phyloP scores from a whole-genome alignment of 2,797 vertebrate species.

The Platalea minor region DNA sequence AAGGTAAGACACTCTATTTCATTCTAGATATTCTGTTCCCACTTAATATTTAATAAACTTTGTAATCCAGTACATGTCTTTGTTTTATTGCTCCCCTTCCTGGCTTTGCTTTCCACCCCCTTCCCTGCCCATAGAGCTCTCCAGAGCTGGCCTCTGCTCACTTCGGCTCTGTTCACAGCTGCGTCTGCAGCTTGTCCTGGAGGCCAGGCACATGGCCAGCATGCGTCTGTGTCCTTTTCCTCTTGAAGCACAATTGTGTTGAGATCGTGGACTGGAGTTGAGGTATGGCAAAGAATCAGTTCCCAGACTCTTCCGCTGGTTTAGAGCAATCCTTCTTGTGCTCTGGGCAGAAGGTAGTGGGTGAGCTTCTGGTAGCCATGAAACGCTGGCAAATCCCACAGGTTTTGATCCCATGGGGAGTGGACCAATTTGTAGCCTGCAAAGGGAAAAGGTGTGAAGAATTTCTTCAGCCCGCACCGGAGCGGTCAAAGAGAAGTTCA shows the following conservation, averaged over 20 bases:
- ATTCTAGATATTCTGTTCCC: not conserved
- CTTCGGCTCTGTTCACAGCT: not conserved
- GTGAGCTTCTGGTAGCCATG: not conserved
- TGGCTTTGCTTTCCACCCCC: not conserved
- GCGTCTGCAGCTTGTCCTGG: not conserved
- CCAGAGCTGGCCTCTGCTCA: not conserved
- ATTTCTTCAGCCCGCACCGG: not conserved
- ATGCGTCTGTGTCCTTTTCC: accelerated
- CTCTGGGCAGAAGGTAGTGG: not conserved
- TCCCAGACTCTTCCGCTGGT: not conserved
- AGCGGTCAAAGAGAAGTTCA: not conserved
- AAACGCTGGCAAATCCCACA: not conserved
- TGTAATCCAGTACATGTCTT: not conserved
- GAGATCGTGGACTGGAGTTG: not conserved
- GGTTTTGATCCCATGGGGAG: not conserved
- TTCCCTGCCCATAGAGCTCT: not conserved
- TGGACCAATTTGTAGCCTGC: not conserved
- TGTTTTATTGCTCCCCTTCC: not conserved
- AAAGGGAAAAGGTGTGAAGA: not conserved
- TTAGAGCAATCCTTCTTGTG: not conserved
- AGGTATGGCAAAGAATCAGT: not conserved
- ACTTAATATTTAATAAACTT: slow-evolving; percentile 34
- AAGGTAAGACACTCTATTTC: not conserved
- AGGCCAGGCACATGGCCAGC: not conserved
- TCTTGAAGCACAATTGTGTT: not conserved